Evolutionary conservation across 2,113 vertebrate genomes (phyloP).

Genomic region (Micromys minutus): DNA sequence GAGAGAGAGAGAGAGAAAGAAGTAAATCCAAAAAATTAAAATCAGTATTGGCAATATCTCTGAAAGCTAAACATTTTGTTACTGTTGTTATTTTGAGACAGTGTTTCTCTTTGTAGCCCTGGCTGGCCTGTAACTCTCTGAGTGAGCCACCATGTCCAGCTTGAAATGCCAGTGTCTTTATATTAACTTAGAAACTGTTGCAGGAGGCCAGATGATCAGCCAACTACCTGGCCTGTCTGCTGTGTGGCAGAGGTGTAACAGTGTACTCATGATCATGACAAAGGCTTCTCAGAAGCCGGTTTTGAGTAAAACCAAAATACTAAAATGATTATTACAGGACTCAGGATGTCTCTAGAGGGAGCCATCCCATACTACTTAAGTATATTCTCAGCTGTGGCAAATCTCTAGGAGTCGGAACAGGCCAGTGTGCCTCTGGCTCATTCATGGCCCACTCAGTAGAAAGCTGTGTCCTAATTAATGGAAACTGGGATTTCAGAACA

Average conservation of each 20-base stretch:
- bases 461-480: neutral
- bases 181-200: neutral
- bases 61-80: neutral
- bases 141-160: too few species aligned
- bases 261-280: neutral
- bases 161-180: neutral
- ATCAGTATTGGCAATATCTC: neutral
- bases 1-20: neutral
- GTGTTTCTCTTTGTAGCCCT: neutral
- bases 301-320: neutral
- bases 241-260: neutral
- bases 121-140: neutral
- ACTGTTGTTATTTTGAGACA: neutral
- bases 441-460: neutral
- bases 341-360: neutral
- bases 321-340: neutral
- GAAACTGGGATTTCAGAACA: neutral
- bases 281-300: neutral
- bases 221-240: neutral
- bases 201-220: neutral
- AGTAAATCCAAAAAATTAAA: neutral
- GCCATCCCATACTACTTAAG: neutral
- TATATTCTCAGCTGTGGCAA: neutral
- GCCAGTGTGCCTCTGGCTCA: neutral
- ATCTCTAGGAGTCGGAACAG: neutral